Evolutionary conservation across 2,113 vertebrate genomes (phyloP).

Genomic region (Bubo scandiacus): DNA sequence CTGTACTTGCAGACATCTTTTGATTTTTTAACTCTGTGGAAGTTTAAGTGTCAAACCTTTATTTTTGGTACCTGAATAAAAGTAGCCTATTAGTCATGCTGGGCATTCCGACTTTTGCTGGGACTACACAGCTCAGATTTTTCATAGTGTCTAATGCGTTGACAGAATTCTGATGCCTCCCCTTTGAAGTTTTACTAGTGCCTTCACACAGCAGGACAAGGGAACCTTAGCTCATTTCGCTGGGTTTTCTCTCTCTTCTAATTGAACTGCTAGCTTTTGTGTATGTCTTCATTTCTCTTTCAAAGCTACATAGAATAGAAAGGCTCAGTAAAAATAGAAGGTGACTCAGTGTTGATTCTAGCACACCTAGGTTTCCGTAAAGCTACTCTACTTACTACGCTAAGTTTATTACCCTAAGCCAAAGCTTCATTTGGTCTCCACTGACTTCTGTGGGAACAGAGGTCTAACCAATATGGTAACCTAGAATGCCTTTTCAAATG

Average conservation of each 20-base stretch:
- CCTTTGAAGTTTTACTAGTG: neutral
- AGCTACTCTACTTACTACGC: neutral
- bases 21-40: neutral
- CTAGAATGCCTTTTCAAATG: neutral
- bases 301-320: neutral
- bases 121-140: neutral
- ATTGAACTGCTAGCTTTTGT: neutral
- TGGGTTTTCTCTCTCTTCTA: neutral
- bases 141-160: neutral
- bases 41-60: neutral
- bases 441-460: neutral
- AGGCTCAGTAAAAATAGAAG: neutral
- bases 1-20: neutral
- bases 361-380: neutral
- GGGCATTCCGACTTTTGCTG: neutral
- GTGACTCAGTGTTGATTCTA: neutral
- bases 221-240: neutral
- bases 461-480: neutral
- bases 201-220: neutral
- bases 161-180: neutral
- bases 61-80: neutral
- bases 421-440: neutral
- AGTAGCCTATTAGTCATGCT: neutral
- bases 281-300: neutral
- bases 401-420: neutral